Conservation (phyloP, 2,888 invertebrate genomes). For the Meteorus cinctellus region DNA sequence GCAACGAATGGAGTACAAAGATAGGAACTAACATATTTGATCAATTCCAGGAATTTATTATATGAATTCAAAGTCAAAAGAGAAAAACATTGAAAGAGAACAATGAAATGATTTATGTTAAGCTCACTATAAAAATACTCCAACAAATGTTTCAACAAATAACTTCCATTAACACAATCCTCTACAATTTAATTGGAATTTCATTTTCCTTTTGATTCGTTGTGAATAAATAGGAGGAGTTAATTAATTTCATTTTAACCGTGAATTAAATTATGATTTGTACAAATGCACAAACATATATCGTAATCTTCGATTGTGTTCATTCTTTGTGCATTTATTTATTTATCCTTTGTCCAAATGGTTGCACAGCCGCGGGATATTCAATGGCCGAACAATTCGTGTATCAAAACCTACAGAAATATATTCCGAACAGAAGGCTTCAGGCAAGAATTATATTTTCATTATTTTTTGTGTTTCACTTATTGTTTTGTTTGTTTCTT, state of each 20-base stretch:
- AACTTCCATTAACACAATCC: not conserved
- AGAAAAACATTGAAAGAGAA: not conserved
- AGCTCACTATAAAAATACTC: not conserved
- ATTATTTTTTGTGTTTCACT: not conserved
- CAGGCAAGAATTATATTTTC: not conserved
- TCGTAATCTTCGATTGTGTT: not conserved
- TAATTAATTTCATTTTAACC: not conserved
- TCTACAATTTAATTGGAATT: not conserved
- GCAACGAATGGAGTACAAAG: not conserved
- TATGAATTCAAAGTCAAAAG: not conserved
- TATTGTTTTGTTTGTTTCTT: not conserved
- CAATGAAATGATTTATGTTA: not conserved
- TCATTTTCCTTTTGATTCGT: not conserved
- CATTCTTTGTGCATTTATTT: not conserved
- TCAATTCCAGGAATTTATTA: not conserved
- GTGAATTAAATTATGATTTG: not conserved
- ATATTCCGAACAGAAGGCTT: not conserved
- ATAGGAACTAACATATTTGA: not conserved
- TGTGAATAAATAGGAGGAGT: not conserved
- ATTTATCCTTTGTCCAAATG: not conserved
- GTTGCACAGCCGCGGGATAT: not conserved
- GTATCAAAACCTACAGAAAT: slow-evolving; percentile 1
- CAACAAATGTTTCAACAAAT: not conserved
- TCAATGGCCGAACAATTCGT: not conserved
- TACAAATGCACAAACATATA: not conserved